Evolutionary conservation across 2,888 invertebrate genomes (phyloP).

Genomic region (Epinotia ramella): DNA sequence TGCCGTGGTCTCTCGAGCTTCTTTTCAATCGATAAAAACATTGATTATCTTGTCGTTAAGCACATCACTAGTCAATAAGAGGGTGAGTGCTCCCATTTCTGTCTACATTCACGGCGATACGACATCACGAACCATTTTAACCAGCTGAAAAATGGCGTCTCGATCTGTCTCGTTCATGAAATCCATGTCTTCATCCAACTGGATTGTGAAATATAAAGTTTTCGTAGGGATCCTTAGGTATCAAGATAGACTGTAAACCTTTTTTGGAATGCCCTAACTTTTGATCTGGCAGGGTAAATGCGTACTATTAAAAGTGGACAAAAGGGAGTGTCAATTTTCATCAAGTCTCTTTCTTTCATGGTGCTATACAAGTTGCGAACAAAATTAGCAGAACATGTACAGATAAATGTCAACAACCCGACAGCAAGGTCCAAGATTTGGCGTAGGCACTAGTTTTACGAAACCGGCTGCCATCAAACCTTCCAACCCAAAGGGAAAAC

Average conservation of each 20-base stretch:
- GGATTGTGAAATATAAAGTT: not conserved
- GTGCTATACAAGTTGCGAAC: not conserved
- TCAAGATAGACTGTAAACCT: too few relatives aligned
- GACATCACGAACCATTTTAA: constrained; percentile 36
- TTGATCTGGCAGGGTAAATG: too few relatives aligned
- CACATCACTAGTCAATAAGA: constrained; percentile 38
- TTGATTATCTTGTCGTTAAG: not conserved
- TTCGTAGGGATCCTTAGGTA: not conserved
- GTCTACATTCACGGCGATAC: constrained; percentile 33
- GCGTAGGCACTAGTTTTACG: too few relatives aligned
- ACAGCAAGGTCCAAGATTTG: too few relatives aligned
- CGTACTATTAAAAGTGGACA: too few relatives aligned
- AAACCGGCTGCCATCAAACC: too few relatives aligned
- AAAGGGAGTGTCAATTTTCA: too few relatives aligned
- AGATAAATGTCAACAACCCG: too few relatives aligned
- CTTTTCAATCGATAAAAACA: constrained; percentile 13
- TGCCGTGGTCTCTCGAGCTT: not conserved
- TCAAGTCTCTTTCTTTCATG: too few relatives aligned
- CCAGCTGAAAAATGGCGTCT: constrained; percentile 43
- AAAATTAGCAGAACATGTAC: too few relatives aligned
- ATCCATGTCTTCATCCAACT: constrained; percentile 33
- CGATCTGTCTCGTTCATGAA: constrained; percentile 15
- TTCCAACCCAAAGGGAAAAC: too few relatives aligned
- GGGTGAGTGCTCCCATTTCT: constrained; percentile 42
- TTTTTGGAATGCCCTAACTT: too few relatives aligned